phyloP scores from a whole-genome alignment of 2,113 vertebrate species.

The Xyrauchen texanus region DNA sequence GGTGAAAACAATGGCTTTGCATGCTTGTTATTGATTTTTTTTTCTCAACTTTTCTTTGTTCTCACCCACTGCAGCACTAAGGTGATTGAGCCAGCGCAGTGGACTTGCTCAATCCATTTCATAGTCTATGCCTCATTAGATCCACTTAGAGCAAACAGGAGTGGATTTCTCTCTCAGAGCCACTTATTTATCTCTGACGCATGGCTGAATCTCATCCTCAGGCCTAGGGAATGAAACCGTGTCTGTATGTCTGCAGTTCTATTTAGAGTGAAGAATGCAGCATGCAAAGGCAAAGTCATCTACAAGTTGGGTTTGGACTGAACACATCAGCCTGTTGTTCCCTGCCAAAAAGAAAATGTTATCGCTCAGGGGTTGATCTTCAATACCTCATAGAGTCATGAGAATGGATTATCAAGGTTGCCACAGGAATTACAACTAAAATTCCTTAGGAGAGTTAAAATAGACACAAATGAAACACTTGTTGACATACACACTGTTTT shows the following conservation, averaged over 20 bases:
- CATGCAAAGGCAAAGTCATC: background rate
- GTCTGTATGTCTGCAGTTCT: background rate
- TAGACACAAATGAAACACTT: too few relatives aligned
- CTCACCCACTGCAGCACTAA: background rate
- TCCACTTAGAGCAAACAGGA: constrained; percentile 18
- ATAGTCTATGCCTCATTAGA: constrained; percentile 35
- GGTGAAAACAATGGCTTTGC: background rate
- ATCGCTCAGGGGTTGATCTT: background rate
- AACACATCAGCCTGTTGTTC: background rate
- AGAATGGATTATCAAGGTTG: too few relatives aligned
- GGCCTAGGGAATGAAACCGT: constrained; percentile 12
- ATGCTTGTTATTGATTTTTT: constrained; percentile 4
- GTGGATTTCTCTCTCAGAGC: constrained; percentile 17
- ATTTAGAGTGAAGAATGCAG: background rate
- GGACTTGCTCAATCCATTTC: constrained; percentile 14
- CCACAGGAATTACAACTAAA: too few relatives aligned
- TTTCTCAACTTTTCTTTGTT: background rate
- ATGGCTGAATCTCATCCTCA: constrained; percentile 16
- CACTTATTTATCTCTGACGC: constrained; percentile 31
- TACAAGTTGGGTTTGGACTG: background rate
- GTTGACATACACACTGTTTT: too few relatives aligned
- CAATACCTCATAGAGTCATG: background rate
- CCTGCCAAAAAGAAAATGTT: too few relatives aligned
- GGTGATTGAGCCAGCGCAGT: background rate
- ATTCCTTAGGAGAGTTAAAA: too few relatives aligned